Evolutionary conservation across 2,888 invertebrate genomes (phyloP), one percentile per base, ranked within the genome.

Genomic region (Liposcelis brunnea): DNA sequence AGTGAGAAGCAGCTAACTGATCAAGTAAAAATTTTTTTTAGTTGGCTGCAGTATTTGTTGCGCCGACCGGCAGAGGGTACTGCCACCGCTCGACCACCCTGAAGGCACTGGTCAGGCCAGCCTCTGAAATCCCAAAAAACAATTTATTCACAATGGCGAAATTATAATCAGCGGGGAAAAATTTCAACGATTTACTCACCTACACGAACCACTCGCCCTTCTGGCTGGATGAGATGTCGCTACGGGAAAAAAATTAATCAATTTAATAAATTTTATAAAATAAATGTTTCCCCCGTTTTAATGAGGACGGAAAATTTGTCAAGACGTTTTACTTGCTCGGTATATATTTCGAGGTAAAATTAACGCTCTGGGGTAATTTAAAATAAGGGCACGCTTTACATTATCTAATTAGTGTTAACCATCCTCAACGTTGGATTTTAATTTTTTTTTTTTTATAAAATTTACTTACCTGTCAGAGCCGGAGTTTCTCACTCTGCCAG

Each of bases 161-260:
- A n/a, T n/a, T n/a, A n/a, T n/a, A n/a, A n/a, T n/a, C n/a, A n/a
- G n/a, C n/a, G n/a, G n/a, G n/a, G n/a, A n/a, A n/a, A n/a, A n/a
- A n/a, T n/a, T n/a, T n/a, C n/a, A n/a, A n/a, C n/a, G n/a, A n/a
- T n/a, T n/a, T 48, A 59, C 71, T 67, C 54, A 72, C 71, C 71
- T 71, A 73, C 69, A 85, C 85, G 74, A 84, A 85, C 86, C 86
- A 87, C 72, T 87, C 86, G 74, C 86, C 86, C 68, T 86, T 86
- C 71, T 85, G 72, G 63, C 66, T 70, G 62, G 68, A 66, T 56
- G 67, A 67, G 60, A 67, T 66, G 59, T 68, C 68, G 58, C 68
- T 66, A n/a, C n/a, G n/a, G n/a, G 57, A 32, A 61, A 60, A 32
- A 53, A 43, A 52, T 51, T n/a, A n/a, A n/a, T n/a, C n/a, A n/a